Base-by-base conservation (phyloP, 2,888 invertebrate species). In the Drosophila infuscata region DNA sequence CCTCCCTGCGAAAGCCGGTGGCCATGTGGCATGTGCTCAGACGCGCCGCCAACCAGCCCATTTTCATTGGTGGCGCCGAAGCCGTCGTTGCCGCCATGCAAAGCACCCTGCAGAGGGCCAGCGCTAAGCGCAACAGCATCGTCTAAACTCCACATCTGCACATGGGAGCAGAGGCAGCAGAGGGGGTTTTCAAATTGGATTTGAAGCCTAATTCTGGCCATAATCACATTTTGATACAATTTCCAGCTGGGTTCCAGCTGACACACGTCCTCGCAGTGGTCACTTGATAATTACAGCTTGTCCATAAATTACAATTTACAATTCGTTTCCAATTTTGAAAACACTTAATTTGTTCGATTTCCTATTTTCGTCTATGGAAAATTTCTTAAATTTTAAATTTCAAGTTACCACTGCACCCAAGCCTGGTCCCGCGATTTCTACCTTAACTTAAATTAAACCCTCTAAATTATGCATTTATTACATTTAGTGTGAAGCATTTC, bases 11-110 rank as follows among this genome's bases (percentile, higher is more conserved):
- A 75, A 97, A 96, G 91, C 97, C 97, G 0, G 95, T 97, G 11
- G 96, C 96, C 38, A 97, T 97, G 97, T 97, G 97, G 97, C 97
- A 97, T 92, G 95, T 96, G 41, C 93, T 97, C 51, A 93, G 96
- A 35, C 91, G 92, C 36, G 92, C 91, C 9, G 83, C 89, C 76
- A 91, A 92, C 63, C 91, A 92, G 67, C 91, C 92, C 35, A 81
- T 91, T 32, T 91, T 92, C 36, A 84, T 90, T 33, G 92, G 92
- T 59, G 92, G 92, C 58, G 91, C 92, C 51, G 92, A 91, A 81
- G 92, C 92, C 5, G 91, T 91, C 17, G 91, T 91, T 17, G 91
- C 91, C 38, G 91, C 91, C 61, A 88, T 92, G 91, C 92, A 91
- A 71, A 91, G 85, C 80, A 91, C 83, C 15, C 49, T 88, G 35